Base-by-base conservation (phyloP, 2,113 vertebrate species). In the Pagrus major region DNA sequence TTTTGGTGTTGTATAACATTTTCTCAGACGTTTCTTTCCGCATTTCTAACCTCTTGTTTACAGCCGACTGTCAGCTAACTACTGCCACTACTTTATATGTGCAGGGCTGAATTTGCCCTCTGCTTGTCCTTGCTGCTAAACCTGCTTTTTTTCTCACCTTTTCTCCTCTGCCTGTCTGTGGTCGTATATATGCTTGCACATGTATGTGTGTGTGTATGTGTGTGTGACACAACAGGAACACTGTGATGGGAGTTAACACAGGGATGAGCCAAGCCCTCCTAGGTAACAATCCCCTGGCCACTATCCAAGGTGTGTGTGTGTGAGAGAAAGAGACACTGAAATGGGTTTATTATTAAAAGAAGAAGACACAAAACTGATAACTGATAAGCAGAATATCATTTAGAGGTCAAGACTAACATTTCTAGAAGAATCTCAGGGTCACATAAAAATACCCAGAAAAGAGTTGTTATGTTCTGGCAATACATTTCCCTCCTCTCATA, bases 161-260 rank as follows among this genome's bases (percentile, higher is more conserved):
- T 83, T 90, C 70, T 89, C 86, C 80, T 87, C 81, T 90, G 75
- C 77, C 77, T 86, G 76, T 84, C 78, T 91, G 73, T 81, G 78
- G 79, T 58, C 3, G 78, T 88, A 27, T 86, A 67, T 87, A 76
- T 90, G 73, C 76, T 81, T 81, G 83, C 59, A 77, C 55, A 61
- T 67, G 71, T 79, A 15, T 84, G 61, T 72, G 59, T 60, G 68
- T 90, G 83, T 76, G 59, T 74, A 68, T 78, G 78, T 27, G 71
- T 59, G 76, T 37, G 65, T 90, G 87, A 92, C 91, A 94, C 93
- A 96, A 90, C 96, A 97, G 97, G 96, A 97, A 96, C 94, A 96
- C 96, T 93, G 94, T 97, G 96, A 96, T 97, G 93, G 96, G 96
- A 94, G 95, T 98, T 94, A 96, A 96, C 95, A 95, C 96, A 85